Evolutionary conservation across 2,888 invertebrate species (phyloP).

Genomic region (Amiota minor): DNA sequence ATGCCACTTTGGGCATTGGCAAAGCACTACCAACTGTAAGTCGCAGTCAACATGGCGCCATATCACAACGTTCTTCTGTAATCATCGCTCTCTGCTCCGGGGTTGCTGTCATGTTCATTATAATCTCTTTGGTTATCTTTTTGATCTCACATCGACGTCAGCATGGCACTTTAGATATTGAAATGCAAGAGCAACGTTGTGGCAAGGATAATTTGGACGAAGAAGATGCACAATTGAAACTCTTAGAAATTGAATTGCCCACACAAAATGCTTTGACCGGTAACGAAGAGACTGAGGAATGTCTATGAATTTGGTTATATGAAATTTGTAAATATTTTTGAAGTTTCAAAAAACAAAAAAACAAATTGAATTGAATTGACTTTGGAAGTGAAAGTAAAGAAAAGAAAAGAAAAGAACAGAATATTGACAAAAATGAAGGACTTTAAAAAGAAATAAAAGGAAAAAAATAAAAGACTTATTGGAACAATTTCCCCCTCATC

Average conservation of each 20-base stretch:
- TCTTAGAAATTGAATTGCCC: slow-evolving; percentile 63
- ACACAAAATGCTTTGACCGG: slow-evolving; percentile 54
- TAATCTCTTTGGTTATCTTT: slow-evolving; percentile 63
- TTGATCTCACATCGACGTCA: slow-evolving; percentile 68
- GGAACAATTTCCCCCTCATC: too few relatives aligned
- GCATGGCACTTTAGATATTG: slow-evolving; percentile 69
- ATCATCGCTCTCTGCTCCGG: slow-evolving; percentile 64
- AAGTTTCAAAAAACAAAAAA: slow-evolving; percentile 27
- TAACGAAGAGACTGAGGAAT: slow-evolving; percentile 60
- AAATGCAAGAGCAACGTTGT: slow-evolving; percentile 70
- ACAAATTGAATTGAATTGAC: neutral
- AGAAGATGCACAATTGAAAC: slow-evolving; percentile 66
- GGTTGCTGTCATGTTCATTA: slow-evolving; percentile 64
- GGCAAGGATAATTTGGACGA: slow-evolving; percentile 68
- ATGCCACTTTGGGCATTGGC: slow-evolving; percentile 42
- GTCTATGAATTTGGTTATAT: slow-evolving; percentile 48
- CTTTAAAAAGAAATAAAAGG: neutral
- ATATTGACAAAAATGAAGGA: too few relatives aligned
- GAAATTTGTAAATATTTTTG: slow-evolving; percentile 57
- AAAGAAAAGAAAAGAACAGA: neutral
- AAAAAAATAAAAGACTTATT: too few relatives aligned
- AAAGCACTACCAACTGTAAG: slow-evolving; percentile 48
- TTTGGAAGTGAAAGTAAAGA: slow-evolving; percentile 12
- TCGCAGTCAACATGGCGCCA: slow-evolving; percentile 37
- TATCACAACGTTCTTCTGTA: slow-evolving; percentile 56